A percentile compares a stretch with the other conserved stretches of the same genome.
phyloP scores from a whole-genome alignment of 2,797 vertebrate species.

The Thamnophis elegans region DNA sequence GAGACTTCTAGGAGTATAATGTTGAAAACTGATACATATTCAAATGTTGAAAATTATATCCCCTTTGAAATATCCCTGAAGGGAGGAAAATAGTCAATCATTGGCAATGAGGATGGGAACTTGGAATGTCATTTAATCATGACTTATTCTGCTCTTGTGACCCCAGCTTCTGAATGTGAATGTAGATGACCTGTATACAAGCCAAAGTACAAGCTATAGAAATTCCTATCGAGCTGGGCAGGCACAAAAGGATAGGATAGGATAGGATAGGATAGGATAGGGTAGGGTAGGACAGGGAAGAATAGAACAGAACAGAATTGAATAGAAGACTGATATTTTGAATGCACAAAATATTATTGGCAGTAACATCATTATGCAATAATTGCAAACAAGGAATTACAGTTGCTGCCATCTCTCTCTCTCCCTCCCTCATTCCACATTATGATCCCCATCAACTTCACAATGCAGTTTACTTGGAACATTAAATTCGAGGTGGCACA shows the following conservation, averaged over 20 bases:
- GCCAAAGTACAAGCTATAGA: background rate
- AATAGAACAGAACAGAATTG: too few relatives aligned
- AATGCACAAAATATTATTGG: background rate
- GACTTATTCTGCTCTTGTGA: background rate
- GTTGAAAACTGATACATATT: background rate
- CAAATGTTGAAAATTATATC: background rate
- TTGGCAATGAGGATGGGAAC: background rate
- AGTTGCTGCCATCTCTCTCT: background rate
- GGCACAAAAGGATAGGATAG: too few relatives aligned
- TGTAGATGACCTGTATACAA: background rate
- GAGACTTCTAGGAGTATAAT: background rate
- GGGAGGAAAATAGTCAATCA: background rate
- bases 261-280: too few relatives aligned
- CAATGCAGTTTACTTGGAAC: background rate
- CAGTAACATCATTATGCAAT: background rate
- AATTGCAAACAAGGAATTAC: background rate
- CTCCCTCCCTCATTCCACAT: background rate
- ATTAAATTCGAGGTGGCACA: too few relatives aligned
- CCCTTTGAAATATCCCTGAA: background rate
- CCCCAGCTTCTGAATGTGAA: background rate
- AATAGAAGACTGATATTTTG: background rate
- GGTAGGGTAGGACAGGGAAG: too few relatives aligned
- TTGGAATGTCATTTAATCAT: background rate
- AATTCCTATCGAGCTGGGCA: background rate
- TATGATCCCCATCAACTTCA: background rate